Conservation (phyloP, 2,113 vertebrate species). For the Nestor notabilis region DNA sequence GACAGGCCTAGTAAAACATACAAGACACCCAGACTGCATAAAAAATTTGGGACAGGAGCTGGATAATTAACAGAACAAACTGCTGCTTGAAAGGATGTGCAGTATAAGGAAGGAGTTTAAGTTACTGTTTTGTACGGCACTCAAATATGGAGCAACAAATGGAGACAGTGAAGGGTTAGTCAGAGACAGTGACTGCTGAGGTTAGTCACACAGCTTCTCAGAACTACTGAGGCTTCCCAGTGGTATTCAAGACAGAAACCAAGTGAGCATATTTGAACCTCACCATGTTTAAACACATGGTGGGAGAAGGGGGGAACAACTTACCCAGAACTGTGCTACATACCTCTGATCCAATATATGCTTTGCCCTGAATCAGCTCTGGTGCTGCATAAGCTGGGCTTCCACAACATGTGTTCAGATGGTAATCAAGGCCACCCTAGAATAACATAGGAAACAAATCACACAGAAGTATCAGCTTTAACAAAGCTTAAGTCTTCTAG, state of each 20-base stretch:
- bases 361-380: constrained; percentile 93
- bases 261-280: neutral
- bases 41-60: neutral
- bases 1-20: neutral
- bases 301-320: accelerated
- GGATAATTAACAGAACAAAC: neutral
- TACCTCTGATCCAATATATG: constrained; percentile 96
- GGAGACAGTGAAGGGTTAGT: neutral
- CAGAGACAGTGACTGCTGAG: neutral
- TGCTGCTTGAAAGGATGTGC: accelerated
- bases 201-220: neutral
- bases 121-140: neutral
- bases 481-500: neutral
- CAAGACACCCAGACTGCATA: neutral
- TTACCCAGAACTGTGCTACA: neutral
- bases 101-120: neutral
- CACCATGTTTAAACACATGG: accelerated
- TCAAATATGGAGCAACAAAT: neutral
- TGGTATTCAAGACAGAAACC: neutral
- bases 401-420: constrained; percentile 90
- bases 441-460: neutral
- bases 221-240: neutral
- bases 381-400: constrained; percentile 96
- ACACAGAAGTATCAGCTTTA: neutral
- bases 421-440: constrained; percentile 89